Base-by-base conservation (phyloP, 2,113 vertebrate genomes). In the Falco punctatus region DNA sequence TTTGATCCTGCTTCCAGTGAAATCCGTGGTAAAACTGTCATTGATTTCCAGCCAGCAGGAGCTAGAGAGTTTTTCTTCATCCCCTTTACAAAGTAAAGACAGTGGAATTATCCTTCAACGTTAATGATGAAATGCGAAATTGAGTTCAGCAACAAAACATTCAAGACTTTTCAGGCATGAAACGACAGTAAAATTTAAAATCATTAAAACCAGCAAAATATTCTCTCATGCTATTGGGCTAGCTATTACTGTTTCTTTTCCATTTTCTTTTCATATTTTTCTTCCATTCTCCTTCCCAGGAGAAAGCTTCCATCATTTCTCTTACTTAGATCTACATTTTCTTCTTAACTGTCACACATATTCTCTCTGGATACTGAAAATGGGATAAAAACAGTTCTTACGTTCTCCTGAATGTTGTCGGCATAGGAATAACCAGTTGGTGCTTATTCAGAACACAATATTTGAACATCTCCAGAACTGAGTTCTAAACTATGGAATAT, bases 21-120 rank as follows among this genome's bases (percentile, higher is more conserved):
- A 94, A 79, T 91, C 69, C 58, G 26, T 61, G 86, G 49, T 89
- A 48, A 74, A 91, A 55, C 24, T 80, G 61, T 44, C 86, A 80
- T 73, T 90, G 85, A 92, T 94, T 96, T 91, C 73, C 54, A 95
- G 49, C 46, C 89, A 92, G 89, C 74, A 70, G 61, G 55, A 92
- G 86, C 24, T 46, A 32, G 15, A 69, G 70, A 77, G 58, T 66
- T 94, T 87, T 89, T 65, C 86, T 95, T 94, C 58, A 51, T 46
- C 51, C 26, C 48, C 57, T 89, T 82, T 33, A 75, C 54, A 80
- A 75, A 67, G 52, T 49, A 46, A 86, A 65, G 65, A 30, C 19
- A 35, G 40, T 35, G 10, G 92, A 73, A 51, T 62, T 94, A 48
- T 85, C 33, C 54, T 61, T 87, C 58, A 77, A 8, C 33, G 10